phyloP scores from a whole-genome alignment of 2,888 invertebrate genomes.

The Heliconius ismenius region DNA sequence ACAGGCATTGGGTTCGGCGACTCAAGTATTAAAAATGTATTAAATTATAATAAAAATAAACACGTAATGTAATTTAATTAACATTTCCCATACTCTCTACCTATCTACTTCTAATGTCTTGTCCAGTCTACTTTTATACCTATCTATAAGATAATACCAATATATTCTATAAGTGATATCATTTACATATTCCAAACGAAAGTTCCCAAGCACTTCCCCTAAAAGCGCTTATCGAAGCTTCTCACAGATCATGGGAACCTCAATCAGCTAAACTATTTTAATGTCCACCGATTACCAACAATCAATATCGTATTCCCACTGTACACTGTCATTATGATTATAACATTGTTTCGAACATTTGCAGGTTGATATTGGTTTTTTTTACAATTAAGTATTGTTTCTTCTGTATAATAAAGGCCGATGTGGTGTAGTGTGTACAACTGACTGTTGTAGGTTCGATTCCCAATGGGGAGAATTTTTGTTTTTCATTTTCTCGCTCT shows the following conservation, averaged over 20 bases:
- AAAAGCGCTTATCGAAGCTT: slow-evolving; percentile 33
- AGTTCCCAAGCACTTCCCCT: slow-evolving; percentile 34
- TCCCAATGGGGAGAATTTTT: fast-evolving
- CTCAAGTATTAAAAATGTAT: background rate
- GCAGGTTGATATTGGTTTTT: slow-evolving; percentile 21
- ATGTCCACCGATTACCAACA: slow-evolving; percentile 62
- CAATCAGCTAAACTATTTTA: slow-evolving; percentile 71
- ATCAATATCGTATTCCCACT: slow-evolving; percentile 60
- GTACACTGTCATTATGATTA: slow-evolving; percentile 53
- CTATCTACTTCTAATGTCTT: background rate
- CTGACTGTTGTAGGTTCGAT: background rate
- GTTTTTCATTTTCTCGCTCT: background rate
- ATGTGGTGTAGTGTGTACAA: background rate
- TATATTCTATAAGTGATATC: slow-evolving; percentile 25
- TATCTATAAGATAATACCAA: background rate
- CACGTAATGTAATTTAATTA: background rate
- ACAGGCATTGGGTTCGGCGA: too few relatives aligned
- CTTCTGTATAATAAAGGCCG: background rate
- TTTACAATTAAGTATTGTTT: background rate
- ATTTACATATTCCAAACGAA: slow-evolving; percentile 31
- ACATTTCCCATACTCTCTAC: background rate
- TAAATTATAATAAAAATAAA: background rate
- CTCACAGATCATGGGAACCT: slow-evolving; percentile 64
- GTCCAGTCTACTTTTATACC: background rate
- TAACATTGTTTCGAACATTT: slow-evolving; percentile 44